Evolutionary conservation across 2,113 vertebrate species (phyloP), one percentile per base, ranked within the genome.

Genomic region (Phainopepla nitens): DNA sequence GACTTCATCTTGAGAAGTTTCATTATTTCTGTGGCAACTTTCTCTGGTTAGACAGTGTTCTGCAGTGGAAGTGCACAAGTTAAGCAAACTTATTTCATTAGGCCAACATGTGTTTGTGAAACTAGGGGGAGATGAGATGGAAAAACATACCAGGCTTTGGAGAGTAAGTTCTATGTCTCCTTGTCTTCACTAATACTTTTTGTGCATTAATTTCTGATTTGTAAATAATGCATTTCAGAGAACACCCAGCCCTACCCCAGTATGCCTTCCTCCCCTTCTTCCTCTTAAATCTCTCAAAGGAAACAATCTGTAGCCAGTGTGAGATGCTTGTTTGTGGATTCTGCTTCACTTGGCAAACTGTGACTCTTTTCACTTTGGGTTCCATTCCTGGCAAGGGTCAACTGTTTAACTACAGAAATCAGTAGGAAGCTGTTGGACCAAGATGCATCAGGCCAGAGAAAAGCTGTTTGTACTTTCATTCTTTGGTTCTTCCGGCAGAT

Each of bases 301-400:
- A 76, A 83, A 39, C 57, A 75, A 28, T 49, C 80, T 76, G 76
- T 22, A 93, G 88, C 65, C 77, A 87, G 53, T 87, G 86, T 64
- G 72, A 92, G 90, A 72, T 94, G 72, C 86, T 90, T 97, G 96
- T 92, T 93, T 96, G 95, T 95, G 88, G 90, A 94, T 95, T 93
- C 90, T 93, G 88, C 90, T 93, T 92, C 65, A 19, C 69, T 96
- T 96, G 96, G 92, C 88, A 96, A 91, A 87, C 92, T 36, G 3
- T 69, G 69, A 66, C 50, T 87, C 80, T 94, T 78, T 92, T 96
- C 86, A 87, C 89, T 96, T 94, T 50, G 90, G 92, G 94, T 94
- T 76, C 65, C 14, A 33, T 83, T 94, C 53, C 96, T 96, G 96
- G 94, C 92, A 95, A 84, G 90, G 88, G 92, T 96, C 96, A 90